Base-by-base conservation (phyloP, 2,888 invertebrate genomes). In the Empis stercorea region DNA sequence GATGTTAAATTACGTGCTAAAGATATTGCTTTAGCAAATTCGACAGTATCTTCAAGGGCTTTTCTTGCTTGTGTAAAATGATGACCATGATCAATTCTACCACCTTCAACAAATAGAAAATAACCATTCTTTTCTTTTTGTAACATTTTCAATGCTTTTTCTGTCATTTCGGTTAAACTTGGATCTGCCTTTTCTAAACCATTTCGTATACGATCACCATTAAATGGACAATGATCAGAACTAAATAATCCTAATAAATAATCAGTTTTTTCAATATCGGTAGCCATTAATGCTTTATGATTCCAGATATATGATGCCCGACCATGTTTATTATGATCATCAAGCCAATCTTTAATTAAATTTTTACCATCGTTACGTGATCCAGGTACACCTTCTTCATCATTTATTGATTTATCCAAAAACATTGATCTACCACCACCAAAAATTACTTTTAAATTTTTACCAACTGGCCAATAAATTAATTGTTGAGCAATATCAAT, bases 1-100 rank as follows among this genome's bases (percentile, higher is more conserved):
- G 76, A 70, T 1, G 83, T 80, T 65, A 82, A 65, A 38, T 74
- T 66, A 37, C 76, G 54, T 0, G 87, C 83, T 43, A 70, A 68
- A 58, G 76, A 65, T 10, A 87, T 73, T 1, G 91, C 83, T 49
- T 78, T 76, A 20, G 82, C 77, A 47, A 89, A 74, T 57, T 86
- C 85, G 0, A 81, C 73, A 0, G 87, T 84, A 63, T 93, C 92
- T 52, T 84, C 80, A 2, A 92, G 66, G 0, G 91, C 82, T 47
- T 75, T 74, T 32, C 74, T 74, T 0, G 83, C 81, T 53, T 68
- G 73, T 1, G 74, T 80, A 3, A 75, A 76, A 59, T 92, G 81
- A 47, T 80, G 78, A 52, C 73, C 75, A 49, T 63, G 60, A 50
- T 66, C 66, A 16, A 66, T 59, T 10, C 57, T 55, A 1, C 81